Evolutionary conservation across 2,113 vertebrate genomes (phyloP).

Genomic region (Eubucco bourcierii): DNA sequence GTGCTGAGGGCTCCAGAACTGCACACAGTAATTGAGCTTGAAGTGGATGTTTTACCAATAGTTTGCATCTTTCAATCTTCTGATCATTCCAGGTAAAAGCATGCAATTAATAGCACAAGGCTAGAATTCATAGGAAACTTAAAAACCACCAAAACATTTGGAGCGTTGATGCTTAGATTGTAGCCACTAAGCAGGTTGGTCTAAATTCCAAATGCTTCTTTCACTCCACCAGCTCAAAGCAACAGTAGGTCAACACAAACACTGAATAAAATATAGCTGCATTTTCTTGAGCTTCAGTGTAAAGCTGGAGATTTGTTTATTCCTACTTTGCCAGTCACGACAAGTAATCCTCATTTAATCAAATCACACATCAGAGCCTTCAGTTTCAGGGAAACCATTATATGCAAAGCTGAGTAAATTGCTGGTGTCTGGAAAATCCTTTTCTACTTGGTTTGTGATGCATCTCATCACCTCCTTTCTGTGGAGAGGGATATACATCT

Average conservation of each 20-base stretch:
- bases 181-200: neutral
- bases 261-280: neutral
- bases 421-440: neutral
- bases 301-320: neutral
- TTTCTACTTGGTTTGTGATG: neutral
- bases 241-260: neutral
- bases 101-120: neutral
- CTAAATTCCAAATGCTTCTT: neutral
- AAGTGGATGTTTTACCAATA: neutral
- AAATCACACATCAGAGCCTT: neutral
- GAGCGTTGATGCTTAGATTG: neutral
- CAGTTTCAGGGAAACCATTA: neutral
- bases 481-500: too few relatives aligned
- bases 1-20: too few relatives aligned
- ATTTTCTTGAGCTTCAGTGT: neutral
- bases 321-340: neutral
- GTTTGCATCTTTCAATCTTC: neutral
- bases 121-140: neutral
- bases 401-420: neutral
- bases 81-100: neutral
- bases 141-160: neutral
- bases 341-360: neutral
- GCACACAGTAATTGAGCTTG: neutral
- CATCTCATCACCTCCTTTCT: neutral
- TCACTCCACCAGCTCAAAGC: neutral